These are phyloP conservation scores for Pachycephala philippinensis DNA, from an alignment of 2,113 vertebrate genomes.

Conservation along the genomic window DNA sequence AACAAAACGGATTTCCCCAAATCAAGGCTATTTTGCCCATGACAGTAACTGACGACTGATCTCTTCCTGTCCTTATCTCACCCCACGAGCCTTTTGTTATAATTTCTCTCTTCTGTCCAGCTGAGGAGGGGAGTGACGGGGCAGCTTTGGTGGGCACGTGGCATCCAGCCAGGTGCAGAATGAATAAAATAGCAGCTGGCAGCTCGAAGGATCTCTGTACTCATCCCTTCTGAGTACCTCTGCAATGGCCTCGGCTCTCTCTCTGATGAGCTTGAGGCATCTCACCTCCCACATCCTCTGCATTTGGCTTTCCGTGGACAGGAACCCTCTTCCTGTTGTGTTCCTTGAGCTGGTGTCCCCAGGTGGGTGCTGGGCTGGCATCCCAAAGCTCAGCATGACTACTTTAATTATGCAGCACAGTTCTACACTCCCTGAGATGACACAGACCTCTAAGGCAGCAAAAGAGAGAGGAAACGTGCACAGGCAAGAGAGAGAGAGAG, in stretches of 20 bases:
- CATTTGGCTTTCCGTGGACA: not conserved
- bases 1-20: not conserved
- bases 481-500: not conserved
- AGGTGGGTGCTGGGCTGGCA: not conserved
- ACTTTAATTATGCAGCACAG: not conserved
- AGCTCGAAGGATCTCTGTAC: not conserved
- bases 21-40: fast-evolving
- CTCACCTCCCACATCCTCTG: not conserved
- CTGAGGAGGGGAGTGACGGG: fast-evolving
- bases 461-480: fast-evolving
- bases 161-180: not conserved
- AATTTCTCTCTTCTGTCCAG: not conserved
- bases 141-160: not conserved
- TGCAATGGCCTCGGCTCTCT: not conserved
- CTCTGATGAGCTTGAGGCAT: not conserved
- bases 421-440: not conserved
- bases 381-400: not conserved
- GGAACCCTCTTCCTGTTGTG: not conserved
- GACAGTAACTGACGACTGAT: not conserved
- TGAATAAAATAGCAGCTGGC: not conserved
- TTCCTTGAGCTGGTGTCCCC: not conserved
- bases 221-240: not conserved
- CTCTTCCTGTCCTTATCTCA: not conserved
- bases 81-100: fast-evolving
- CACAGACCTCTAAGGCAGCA: not conserved